Percentiles rank a stretch among this genome's conserved stretches.
These are phyloP conservation scores for Corythoichthys intestinalis DNA, from an alignment of 2,113 vertebrate genomes.

Conservation along the genomic window DNA sequence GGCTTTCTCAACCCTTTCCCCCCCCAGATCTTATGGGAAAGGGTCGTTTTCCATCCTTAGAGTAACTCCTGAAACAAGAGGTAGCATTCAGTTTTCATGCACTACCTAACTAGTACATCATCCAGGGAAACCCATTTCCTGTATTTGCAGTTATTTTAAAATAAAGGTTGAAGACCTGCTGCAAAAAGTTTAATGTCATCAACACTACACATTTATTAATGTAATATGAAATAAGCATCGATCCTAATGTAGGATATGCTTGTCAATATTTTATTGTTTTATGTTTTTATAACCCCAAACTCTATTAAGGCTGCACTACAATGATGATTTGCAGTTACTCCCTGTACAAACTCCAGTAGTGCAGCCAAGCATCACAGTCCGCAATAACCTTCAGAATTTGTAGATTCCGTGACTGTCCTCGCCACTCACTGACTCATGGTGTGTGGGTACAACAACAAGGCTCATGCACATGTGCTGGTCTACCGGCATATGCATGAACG, in stretches of 20 bases:
- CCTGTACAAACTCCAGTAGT: conserved; percentile 30
- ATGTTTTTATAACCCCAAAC: background rate
- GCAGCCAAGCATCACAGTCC: conserved; percentile 50
- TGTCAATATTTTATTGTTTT: background rate
- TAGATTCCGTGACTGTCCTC: conserved; percentile 28
- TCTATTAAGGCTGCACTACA: background rate
- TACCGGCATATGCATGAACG: conserved; percentile 1
- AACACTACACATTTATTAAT: too few relatives aligned
- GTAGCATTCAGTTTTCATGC: background rate
- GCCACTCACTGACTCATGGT: conserved; percentile 34
- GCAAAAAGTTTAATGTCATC: too few relatives aligned
- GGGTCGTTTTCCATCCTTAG: background rate
- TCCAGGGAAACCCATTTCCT: background rate
- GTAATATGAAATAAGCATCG: too few relatives aligned
- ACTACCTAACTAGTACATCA: background rate
- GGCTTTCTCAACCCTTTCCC: conserved; percentile 36
- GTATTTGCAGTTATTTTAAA: background rate
- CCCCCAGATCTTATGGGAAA: background rate
- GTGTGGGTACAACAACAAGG: conserved; percentile 9
- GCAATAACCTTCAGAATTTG: conserved; percentile 44
- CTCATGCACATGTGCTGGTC: background rate
- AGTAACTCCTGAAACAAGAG: background rate
- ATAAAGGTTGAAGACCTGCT: background rate
- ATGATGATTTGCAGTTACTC: conserved; percentile 45
- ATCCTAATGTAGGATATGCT: too few relatives aligned